phyloP scores from a whole-genome alignment of 2,888 invertebrate species.

The Drosophila nigricruria region DNA sequence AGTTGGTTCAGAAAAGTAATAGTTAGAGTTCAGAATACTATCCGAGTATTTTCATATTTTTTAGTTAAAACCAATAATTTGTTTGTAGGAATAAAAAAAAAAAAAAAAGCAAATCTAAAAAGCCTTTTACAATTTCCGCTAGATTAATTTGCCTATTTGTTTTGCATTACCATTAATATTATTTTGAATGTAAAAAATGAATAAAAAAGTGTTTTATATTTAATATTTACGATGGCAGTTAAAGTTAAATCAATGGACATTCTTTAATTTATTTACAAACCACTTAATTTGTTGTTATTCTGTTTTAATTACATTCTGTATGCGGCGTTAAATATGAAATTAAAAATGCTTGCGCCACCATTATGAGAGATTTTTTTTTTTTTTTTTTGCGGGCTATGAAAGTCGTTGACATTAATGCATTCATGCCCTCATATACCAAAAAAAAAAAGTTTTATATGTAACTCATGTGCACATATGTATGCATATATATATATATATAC shows the following conservation, averaged over 20 bases:
- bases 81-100: neutral
- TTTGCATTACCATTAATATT: constrained; percentile 14
- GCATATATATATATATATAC: constrained; percentile 24
- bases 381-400: constrained; percentile 34
- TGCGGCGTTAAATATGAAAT: constrained; percentile 66
- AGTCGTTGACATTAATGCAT: constrained; percentile 73
- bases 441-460: constrained; percentile 31
- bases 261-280: constrained; percentile 82
- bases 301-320: constrained; percentile 79
- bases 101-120: neutral
- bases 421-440: constrained; percentile 64
- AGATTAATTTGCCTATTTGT: constrained; percentile 53
- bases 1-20: too few species aligned
- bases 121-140: constrained; percentile 38
- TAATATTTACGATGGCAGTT: constrained; percentile 44
- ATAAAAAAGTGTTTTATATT: constrained; percentile 22
- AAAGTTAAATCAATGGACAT: constrained; percentile 30
- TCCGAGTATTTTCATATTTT: neutral
- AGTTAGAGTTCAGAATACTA: neutral
- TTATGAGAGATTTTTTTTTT: constrained; percentile 42
- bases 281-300: constrained; percentile 83
- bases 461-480: constrained; percentile 3
- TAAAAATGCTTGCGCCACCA: constrained; percentile 66
- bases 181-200: constrained; percentile 4
- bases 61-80: too few species aligned